phyloP scores from a whole-genome alignment of 2,888 invertebrate genomes.

The Cephus sareptanus region DNA sequence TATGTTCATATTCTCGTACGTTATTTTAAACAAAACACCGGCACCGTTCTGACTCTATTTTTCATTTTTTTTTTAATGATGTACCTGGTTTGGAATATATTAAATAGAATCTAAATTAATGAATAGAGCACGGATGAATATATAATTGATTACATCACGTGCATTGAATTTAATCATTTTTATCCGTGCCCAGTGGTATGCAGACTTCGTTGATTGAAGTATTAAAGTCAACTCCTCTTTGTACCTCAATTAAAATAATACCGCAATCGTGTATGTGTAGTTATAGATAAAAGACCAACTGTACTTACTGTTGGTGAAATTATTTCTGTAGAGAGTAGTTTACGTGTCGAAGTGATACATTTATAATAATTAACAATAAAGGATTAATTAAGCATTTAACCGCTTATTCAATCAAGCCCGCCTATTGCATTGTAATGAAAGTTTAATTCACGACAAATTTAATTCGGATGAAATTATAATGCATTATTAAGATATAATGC shows the following conservation, averaged over 20 bases:
- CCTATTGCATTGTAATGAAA: background rate
- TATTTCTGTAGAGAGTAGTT: constrained; percentile 1
- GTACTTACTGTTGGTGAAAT: background rate
- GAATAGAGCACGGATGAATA: background rate
- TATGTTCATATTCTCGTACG: background rate
- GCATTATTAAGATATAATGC: too few relatives aligned
- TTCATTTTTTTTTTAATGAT: background rate
- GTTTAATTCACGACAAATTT: background rate
- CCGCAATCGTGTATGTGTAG: background rate
- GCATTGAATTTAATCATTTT: background rate
- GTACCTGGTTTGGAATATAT: background rate
- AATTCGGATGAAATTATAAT: too few relatives aligned
- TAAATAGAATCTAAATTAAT: background rate
- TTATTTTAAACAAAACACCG: background rate
- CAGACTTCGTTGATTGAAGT: background rate
- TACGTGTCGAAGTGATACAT: constrained; percentile 58
- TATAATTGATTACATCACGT: background rate
- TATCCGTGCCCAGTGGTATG: background rate
- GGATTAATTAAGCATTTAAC: constrained; percentile 29
- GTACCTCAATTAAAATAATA: background rate
- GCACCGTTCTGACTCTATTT: background rate
- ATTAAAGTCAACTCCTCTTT: background rate
- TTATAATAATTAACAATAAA: constrained; percentile 59
- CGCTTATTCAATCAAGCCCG: background rate
- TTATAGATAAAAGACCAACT: background rate